Evolutionary conservation across 2,113 vertebrate species (phyloP).

Genomic region (Bos indicus): DNA sequence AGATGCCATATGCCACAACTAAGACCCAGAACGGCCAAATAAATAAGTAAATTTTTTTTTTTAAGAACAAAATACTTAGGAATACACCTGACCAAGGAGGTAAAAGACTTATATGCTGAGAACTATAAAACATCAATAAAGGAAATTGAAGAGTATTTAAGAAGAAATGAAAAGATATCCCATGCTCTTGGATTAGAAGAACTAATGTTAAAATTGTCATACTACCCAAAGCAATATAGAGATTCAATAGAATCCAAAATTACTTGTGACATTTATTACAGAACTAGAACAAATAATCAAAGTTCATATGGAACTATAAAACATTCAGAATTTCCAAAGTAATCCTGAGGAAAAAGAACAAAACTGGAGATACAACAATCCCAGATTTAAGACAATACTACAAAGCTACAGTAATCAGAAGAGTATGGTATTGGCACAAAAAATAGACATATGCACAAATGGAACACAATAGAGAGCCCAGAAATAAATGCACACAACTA

Average conservation of each 20-base stretch:
- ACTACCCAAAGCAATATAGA: not conserved
- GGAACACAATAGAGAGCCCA: not conserved
- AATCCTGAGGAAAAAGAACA: not conserved
- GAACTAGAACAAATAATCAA: not conserved
- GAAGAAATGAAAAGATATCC: not conserved
- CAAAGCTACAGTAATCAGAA: not conserved
- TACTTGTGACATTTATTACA: not conserved
- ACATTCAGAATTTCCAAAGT: not conserved
- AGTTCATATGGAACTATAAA: not conserved
- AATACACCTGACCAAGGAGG: not conserved
- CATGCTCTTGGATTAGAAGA: not conserved
- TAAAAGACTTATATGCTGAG: not conserved
- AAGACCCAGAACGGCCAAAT: not conserved
- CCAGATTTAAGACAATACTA: not conserved
- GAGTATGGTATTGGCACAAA: not conserved
- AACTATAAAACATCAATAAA: not conserved
- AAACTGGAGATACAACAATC: not conserved
- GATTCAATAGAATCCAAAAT: not conserved
- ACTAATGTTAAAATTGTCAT: not conserved
- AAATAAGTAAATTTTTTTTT: not conserved
- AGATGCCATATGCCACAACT: not conserved
- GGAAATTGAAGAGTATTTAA: not conserved
- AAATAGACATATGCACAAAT: not conserved
- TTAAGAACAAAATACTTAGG: not conserved
- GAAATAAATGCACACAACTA: not conserved